A percentile compares a stretch with the other conserved stretches of the same genome.
Conservation (phyloP, 1,140 invertebrate species). For the Chrysomallon squamiferum region DNA sequence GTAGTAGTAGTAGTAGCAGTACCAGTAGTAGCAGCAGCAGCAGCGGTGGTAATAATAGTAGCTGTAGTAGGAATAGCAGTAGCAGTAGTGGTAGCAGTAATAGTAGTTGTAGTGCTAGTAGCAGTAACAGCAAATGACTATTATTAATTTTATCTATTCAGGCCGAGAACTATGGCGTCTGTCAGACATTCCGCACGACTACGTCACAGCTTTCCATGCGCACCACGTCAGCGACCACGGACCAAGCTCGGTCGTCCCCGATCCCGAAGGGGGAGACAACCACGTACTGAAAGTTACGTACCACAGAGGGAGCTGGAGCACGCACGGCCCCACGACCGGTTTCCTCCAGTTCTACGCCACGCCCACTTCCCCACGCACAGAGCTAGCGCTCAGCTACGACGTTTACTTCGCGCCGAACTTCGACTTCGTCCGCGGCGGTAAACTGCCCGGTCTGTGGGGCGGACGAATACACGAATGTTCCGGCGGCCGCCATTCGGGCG, state of each 20-base stretch:
- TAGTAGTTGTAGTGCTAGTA: too few species aligned
- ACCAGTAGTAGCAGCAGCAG: too few species aligned
- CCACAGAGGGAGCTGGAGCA: conserved; percentile 17
- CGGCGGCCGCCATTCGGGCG: conserved; percentile 15
- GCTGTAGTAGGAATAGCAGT: too few species aligned
- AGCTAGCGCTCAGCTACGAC: conserved; percentile 26
- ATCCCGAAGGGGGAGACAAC: not conserved
- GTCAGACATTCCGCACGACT: not conserved
- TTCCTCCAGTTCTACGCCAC: conserved; percentile 32
- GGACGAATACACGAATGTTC: conserved; percentile 17
- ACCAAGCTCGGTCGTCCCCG: not conserved
- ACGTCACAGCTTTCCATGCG: not conserved
- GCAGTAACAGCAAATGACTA: too few species aligned
- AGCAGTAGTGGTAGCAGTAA: too few species aligned
- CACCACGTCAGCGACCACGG: not conserved
- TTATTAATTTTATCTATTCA: not conserved
- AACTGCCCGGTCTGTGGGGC: conserved; percentile 32
- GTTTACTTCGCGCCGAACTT: conserved; percentile 37
- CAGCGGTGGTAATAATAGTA: too few species aligned
- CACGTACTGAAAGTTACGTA: conserved; percentile 13
- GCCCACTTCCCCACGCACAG: conserved; percentile 4
- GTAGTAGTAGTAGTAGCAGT: too few species aligned
- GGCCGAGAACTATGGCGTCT: not conserved
- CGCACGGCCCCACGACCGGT: not conserved
- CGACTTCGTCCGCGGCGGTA: conserved; percentile 39